These are phyloP conservation scores for Ageneiosus marmoratus DNA, from an alignment of 2,113 vertebrate species.

Conservation along the genomic window DNA sequence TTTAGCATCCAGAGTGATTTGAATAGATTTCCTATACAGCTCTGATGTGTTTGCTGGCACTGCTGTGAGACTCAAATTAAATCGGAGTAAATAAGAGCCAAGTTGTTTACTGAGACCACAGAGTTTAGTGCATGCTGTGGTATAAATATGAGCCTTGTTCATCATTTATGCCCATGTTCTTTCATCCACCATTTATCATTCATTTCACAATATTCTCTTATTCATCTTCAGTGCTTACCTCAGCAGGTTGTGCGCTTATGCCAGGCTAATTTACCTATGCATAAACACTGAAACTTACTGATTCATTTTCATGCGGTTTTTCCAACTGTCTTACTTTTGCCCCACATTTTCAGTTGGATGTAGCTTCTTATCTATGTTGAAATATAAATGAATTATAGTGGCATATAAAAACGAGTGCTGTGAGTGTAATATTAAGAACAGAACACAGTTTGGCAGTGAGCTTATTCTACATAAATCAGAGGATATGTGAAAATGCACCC, in stretches of 20 bases:
- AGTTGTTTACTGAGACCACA: constrained; percentile 14
- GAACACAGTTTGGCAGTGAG: not conserved
- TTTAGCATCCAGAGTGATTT: not conserved
- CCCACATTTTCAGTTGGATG: not conserved
- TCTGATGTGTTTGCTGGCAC: not conserved
- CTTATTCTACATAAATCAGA: too few relatives aligned
- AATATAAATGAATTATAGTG: too few relatives aligned
- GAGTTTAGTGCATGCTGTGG: not conserved
- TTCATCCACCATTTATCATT: constrained; percentile 5
- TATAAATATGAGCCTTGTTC: constrained; percentile 13
- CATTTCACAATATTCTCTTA: not conserved
- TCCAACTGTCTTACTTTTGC: not conserved
- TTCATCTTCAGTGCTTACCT: not conserved
- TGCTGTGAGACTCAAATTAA: constrained; percentile 7
- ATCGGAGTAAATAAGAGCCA: not conserved
- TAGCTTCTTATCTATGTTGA: too few relatives aligned
- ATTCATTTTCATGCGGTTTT: not conserved
- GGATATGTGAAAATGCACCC: not conserved
- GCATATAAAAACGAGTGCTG: not conserved
- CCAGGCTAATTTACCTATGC: not conserved
- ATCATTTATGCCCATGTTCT: constrained; percentile 12
- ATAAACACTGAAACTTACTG: not conserved
- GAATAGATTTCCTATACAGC: constrained; percentile 14
- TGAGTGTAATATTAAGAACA: too few relatives aligned
- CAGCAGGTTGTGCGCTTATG: not conserved